Conservation (phyloP, 2,113 vertebrate genomes). For the Ornithorhynchus anatinus region DNA sequence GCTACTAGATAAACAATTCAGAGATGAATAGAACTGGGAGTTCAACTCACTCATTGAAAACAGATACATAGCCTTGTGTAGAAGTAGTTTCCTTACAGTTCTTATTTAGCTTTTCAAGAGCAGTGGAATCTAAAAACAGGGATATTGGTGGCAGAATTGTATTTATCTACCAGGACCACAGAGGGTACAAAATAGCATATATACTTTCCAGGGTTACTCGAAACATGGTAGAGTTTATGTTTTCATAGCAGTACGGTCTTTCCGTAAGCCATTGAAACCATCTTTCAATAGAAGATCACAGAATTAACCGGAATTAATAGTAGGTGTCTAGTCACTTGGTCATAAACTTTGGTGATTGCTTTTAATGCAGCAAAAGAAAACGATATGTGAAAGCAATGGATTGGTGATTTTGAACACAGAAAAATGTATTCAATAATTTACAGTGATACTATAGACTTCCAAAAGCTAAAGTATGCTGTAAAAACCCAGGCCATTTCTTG, state of each 20-base stretch:
- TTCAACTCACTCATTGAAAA: too few species aligned
- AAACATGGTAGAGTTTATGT: too few species aligned
- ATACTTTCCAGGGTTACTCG: too few species aligned
- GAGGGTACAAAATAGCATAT: not conserved
- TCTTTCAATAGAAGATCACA: not conserved
- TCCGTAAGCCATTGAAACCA: not conserved
- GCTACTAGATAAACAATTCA: too few species aligned
- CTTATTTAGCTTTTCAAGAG: too few species aligned
- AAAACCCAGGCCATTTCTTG: not conserved
- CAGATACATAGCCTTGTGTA: too few species aligned
- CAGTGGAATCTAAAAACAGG: too few species aligned
- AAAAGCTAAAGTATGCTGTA: slow-evolving; percentile 8
- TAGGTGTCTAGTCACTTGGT: not conserved
- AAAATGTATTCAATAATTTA: not conserved
- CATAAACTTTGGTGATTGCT: not conserved
- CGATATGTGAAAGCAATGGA: not conserved
- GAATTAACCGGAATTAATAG: not conserved
- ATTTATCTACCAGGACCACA: not conserved
- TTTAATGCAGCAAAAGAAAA: not conserved
- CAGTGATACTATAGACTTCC: not conserved
- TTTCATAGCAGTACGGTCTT: too few species aligned
- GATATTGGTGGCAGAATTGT: too few species aligned
- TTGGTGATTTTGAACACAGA: not conserved
- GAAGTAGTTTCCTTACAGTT: too few species aligned
- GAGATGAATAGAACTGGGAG: too few species aligned